Base-by-base conservation (phyloP, 2,113 vertebrate genomes). In the Ctenomys sociabilis region DNA sequence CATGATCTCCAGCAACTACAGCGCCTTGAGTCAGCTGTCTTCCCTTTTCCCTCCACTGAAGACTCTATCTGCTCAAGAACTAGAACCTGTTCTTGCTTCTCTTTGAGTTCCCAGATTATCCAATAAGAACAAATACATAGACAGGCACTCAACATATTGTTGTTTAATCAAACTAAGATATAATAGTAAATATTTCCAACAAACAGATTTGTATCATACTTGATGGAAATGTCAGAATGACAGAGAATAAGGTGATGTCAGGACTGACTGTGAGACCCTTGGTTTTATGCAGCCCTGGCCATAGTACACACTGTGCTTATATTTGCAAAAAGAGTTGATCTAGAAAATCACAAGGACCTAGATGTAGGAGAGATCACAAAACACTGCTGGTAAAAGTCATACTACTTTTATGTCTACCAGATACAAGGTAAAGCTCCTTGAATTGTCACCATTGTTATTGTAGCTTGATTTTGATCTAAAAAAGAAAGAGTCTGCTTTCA, bases 401-500 rank as follows among this genome's bases (percentile, higher is more conserved):
- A 78, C 26, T n/a, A 77, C 30, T 66, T 89, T 40, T 40, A 78
- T 5, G 73, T 43, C 37, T 85, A 45, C 3, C 63, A 8, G 19
- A 75, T 68, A 64, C 3, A 1, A 13, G 59, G 30, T 30, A 37
- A 59, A 26, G 4, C 16, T 59, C 54, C 35, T 95, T 90, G 22
- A 82, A 64, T 88, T 68, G n/a, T 70, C 73, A 35, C 43, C 2
- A 3, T 70, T 73, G 32, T 72, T 91, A 40, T 17, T 68, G 52
- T 63, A 78, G 24, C 72, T 92, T 89, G 86, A 72, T 13, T 90
- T 83, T 90, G 16, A 40, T 32, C 2, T 72, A 73, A 90, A 95
- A 90, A 3, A 0, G 7, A 19, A 9, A 26, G 77, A 95, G 83
- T 66, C 13, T 85, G 24, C 4, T 77, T 43, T 96, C 32, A 91